phyloP scores from a whole-genome alignment of 2,797 vertebrate genomes.

The Channallabes apus region DNA sequence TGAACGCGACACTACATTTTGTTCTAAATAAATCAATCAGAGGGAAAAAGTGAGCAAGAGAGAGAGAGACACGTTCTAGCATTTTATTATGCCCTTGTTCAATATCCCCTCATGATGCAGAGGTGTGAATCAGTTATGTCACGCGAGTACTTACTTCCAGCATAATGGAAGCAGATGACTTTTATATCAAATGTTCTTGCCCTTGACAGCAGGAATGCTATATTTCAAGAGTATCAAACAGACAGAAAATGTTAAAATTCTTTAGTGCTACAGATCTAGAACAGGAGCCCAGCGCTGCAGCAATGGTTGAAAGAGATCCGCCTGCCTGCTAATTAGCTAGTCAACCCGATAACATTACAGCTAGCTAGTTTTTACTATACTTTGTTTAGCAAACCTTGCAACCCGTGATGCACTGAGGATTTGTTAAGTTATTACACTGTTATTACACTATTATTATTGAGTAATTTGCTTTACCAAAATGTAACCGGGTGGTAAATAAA shows the following conservation, averaged over 20 bases:
- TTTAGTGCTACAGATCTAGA: background rate
- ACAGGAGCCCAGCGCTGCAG: background rate
- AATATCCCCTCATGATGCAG: slow-evolving; percentile 6
- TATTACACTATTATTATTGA: no score
- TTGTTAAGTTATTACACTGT: background rate
- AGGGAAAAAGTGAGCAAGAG: background rate
- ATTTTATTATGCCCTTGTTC: slow-evolving; percentile 21
- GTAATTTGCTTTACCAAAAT: background rate
- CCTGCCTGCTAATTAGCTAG: background rate
- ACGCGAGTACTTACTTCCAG: background rate
- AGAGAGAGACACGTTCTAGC: background rate
- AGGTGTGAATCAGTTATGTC: slow-evolving; percentile 28
- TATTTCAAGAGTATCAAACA: slow-evolving; percentile 8
- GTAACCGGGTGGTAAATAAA: no score
- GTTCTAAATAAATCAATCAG: slow-evolving; percentile 23
- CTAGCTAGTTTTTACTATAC: background rate
- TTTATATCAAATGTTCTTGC: slow-evolving; percentile 20
- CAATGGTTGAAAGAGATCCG: background rate
- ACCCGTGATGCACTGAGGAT: background rate
- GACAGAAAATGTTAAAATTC: background rate
- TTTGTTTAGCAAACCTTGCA: background rate
- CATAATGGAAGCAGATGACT: background rate
- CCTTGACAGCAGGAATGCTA: background rate
- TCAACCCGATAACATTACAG: background rate
- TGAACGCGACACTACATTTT: background rate